These are phyloP conservation scores for Sebastes schlegelii DNA, from an alignment of 2,113 vertebrate species.

Conservation along the genomic window DNA sequence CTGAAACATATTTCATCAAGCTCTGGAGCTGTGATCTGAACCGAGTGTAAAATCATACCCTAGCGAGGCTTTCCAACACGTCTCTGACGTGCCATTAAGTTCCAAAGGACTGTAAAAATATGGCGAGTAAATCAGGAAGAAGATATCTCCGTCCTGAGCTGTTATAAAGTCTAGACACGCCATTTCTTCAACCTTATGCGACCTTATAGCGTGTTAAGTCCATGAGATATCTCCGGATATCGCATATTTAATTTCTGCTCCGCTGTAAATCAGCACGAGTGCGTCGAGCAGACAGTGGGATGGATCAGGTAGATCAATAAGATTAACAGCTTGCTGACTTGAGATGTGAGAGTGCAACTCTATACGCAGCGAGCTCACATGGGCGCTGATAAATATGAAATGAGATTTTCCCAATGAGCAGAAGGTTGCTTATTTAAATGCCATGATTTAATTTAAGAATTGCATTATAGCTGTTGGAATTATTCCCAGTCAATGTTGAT, in stretches of 20 bases:
- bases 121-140: conserved; percentile 67
- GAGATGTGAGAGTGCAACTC: conserved; percentile 46
- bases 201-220: conserved; percentile 38
- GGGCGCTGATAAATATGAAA: conserved; percentile 33
- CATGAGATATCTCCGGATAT: conserved; percentile 58
- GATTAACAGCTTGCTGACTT: conserved; percentile 49
- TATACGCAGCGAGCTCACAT: conserved; percentile 13
- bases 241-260: conserved; percentile 33
- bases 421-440: conserved; percentile 17
- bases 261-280: conserved; percentile 64
- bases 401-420: conserved; percentile 28
- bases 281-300: conserved; percentile 35
- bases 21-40: conserved; percentile 35
- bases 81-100: conserved; percentile 58
- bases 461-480: conserved; percentile 13
- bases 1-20: conserved; percentile 56
- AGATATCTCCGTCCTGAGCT: conserved; percentile 49
- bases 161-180: conserved; percentile 60
- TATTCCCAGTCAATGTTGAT: neutral
- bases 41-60: conserved; percentile 63
- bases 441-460: neutral
- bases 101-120: conserved; percentile 58
- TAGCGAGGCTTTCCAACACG: conserved; percentile 50
- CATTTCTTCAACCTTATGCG: conserved; percentile 58
- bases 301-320: conserved; percentile 59